Conservation (phyloP, 2,888 invertebrate species). For the Aphidoletes aphidimyza region DNA sequence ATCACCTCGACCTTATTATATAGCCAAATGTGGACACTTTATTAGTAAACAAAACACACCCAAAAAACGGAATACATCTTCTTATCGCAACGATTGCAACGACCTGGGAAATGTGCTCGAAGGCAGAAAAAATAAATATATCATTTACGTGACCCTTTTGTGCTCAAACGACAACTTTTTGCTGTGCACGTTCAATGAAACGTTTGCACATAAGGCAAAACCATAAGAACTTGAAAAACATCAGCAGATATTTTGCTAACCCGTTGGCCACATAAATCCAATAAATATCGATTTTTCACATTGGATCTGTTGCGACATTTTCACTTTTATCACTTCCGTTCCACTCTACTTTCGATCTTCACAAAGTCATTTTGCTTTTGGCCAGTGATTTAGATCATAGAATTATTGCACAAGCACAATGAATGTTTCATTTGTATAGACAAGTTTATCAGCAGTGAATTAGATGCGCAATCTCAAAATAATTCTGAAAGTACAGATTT, state of each 20-base stretch:
- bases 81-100: not conserved
- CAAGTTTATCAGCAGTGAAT: too few relatives aligned
- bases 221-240: not conserved
- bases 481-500: too few relatives aligned
- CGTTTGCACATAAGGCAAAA: not conserved
- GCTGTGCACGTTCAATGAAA: slow-evolving; percentile 7
- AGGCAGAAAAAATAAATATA: not conserved
- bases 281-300: slow-evolving; percentile 36
- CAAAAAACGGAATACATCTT: not conserved
- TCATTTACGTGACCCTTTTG: slow-evolving; percentile 47
- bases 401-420: too few relatives aligned
- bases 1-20: not conserved
- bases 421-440: too few relatives aligned
- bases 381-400: not conserved
- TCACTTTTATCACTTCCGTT: not conserved
- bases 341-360: not conserved
- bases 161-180: not conserved
- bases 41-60: not conserved
- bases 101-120: not conserved
- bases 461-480: too few relatives aligned
- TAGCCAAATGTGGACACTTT: not conserved
- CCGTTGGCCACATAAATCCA: slow-evolving; percentile 5
- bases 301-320: not conserved
- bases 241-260: not conserved
- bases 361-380: not conserved